Evolutionary conservation across 1,140 invertebrate species (phyloP), one percentile per base, ranked within the genome.

Genomic region (Rhyacophila brunnea): DNA sequence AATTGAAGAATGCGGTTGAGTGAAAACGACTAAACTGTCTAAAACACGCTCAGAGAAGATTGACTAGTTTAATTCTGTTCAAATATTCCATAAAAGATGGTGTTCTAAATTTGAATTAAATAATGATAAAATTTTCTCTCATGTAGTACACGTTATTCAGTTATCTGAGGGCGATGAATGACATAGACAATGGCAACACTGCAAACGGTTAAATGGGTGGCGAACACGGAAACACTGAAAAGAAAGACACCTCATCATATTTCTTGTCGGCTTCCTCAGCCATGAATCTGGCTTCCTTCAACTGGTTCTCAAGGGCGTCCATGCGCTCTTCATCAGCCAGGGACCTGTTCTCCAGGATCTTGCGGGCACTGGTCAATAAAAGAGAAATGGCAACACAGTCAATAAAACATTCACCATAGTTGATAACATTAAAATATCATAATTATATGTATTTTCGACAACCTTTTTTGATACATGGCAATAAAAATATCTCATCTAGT

Each of bases 251-350:
- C 96, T 99, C 98, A 92, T 99, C 98, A 85, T 99, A 99, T 98
- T 99, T 99, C 85, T 98, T 94, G 87, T 99, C 98, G 74, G 98
- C 97, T 83, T 99, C 98, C 83, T 99, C 98, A 80, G 98, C 96
- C 74, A 99, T 87, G 88, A 98, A 96, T 79, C 96, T 90, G 77
- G 97, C 96, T 81, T 99, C 97, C 85, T 99, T 99, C 75, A 99
- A 86, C 81, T 99, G 96, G 82, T 93, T 95, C 80, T 99, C 98
- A 74, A 99, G 86, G 74, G 92, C 90, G 78, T 99, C 96, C 92
- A 99, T 98, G 77, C 96, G 93, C 85, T 99, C 97, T 80, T 99
- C 98, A 90, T 99, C 97, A 72, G 94, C 91, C 85, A 99, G 87
- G 79, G 92, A 96, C 83, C 96, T 93, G 87, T 98, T 98, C 87